phyloP scores from a whole-genome alignment of 2,888 invertebrate species.

The Ecliptopera silaceata region DNA sequence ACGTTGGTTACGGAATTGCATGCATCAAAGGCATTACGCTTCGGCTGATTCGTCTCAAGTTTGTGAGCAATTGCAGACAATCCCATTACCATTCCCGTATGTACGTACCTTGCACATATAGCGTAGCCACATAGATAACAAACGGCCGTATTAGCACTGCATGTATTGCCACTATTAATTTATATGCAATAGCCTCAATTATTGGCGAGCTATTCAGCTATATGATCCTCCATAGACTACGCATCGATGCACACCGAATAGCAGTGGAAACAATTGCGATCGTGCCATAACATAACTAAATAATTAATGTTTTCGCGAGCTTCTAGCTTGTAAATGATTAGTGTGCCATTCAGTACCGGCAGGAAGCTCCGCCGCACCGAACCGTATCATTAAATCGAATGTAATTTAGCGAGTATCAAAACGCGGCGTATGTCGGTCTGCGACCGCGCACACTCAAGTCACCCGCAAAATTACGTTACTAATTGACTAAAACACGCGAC shows the following conservation, averaged over 20 bases:
- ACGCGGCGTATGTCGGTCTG: slow-evolving; percentile 59
- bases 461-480: slow-evolving; percentile 83
- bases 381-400: slow-evolving; percentile 31
- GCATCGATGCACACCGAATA: slow-evolving; percentile 42
- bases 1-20: slow-evolving; percentile 47
- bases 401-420: slow-evolving; percentile 56
- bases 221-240: slow-evolving; percentile 45
- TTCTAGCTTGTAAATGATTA: slow-evolving; percentile 37
- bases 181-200: slow-evolving; percentile 77
- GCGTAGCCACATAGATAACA: slow-evolving; percentile 40
- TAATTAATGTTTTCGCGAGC: slow-evolving; percentile 43
- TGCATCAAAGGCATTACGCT: slow-evolving; percentile 70
- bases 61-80: slow-evolving; percentile 71
- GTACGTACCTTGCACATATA: slow-evolving; percentile 51
- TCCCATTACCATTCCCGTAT: slow-evolving; percentile 64
- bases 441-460: slow-evolving; percentile 79
- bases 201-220: slow-evolving; percentile 62
- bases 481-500: slow-evolving; percentile 84
- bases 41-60: slow-evolving; percentile 67
- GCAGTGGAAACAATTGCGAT: slow-evolving; percentile 46
- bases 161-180: slow-evolving; percentile 74
- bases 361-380: slow-evolving; percentile 16
- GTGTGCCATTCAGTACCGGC: slow-evolving; percentile 27
- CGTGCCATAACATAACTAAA: slow-evolving; percentile 40
- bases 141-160: slow-evolving; percentile 60